These are phyloP conservation scores for Harpalus rubripes DNA, from an alignment of 2,888 invertebrate species.

Conservation along the genomic window DNA sequence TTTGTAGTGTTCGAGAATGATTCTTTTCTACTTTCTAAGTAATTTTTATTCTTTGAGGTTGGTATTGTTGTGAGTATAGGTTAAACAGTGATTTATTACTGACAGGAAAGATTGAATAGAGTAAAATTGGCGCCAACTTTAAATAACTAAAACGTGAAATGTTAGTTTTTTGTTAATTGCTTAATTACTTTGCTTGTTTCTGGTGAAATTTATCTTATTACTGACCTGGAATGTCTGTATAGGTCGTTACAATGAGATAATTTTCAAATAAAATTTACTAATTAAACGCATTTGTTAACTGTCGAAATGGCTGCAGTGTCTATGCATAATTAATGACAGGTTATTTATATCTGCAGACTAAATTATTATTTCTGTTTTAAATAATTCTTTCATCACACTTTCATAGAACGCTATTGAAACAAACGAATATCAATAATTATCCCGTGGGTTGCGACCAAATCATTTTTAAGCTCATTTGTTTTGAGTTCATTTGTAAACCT, in stretches of 20 bases:
- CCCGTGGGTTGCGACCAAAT: slow-evolving; percentile 41
- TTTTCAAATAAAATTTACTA: slow-evolving; percentile 69
- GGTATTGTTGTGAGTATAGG: slow-evolving; percentile 49
- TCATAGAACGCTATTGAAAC: neutral
- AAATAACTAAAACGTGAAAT: slow-evolving; percentile 57
- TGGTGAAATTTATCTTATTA: slow-evolving; percentile 17
- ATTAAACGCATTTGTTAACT: slow-evolving; percentile 69
- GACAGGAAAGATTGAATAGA: slow-evolving; percentile 44
- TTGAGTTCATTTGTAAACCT: slow-evolving; percentile 26
- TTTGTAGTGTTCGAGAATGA: slow-evolving; percentile 26
- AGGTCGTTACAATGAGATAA: slow-evolving; percentile 67
- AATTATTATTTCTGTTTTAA: slow-evolving; percentile 39
- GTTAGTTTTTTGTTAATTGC: slow-evolving; percentile 50
- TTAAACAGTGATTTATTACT: slow-evolving; percentile 52
- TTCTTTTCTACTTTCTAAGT: slow-evolving; percentile 48
- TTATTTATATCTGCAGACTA: slow-evolving; percentile 30
- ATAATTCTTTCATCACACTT: slow-evolving; percentile 23
- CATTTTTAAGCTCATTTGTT: slow-evolving; percentile 23
- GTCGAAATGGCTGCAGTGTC: slow-evolving; percentile 63
- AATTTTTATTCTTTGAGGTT: slow-evolving; percentile 8
- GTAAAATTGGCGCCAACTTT: slow-evolving; percentile 45
- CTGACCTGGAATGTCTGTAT: slow-evolving; percentile 42
- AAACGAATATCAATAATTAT: slow-evolving; percentile 50
- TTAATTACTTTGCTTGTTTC: slow-evolving; percentile 34
- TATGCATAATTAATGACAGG: slow-evolving; percentile 64